A percentile compares a stretch with the other conserved stretches of the same genome.
These are phyloP conservation scores for Enteromius paludinosus DNA, from an alignment of 2,797 vertebrate genomes.

Conservation along the genomic window DNA sequence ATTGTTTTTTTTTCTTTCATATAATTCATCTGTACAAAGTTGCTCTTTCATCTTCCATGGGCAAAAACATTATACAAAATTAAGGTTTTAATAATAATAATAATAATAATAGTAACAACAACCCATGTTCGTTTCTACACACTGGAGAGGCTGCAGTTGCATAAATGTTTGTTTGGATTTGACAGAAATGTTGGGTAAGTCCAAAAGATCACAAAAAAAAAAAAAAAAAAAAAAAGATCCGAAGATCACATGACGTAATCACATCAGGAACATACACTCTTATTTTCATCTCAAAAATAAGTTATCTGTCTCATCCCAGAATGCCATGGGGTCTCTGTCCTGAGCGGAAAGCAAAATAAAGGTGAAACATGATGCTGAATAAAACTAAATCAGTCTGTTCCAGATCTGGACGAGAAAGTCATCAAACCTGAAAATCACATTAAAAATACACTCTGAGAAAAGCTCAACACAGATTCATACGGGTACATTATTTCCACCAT, in stretches of 20 bases:
- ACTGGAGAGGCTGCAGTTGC: constrained; percentile 1
- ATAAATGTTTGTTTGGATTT: background rate
- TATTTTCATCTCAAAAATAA: background rate
- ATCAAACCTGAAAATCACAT: background rate
- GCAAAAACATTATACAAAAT: constrained; percentile 49
- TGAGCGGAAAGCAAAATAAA: background rate
- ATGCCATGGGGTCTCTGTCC: background rate
- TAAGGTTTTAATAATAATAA: constrained; percentile 13
- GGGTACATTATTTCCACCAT: background rate
- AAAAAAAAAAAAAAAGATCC: background rate
- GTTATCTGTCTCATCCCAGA: background rate
- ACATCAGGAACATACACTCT: background rate
- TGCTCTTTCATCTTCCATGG: background rate
- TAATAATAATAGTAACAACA: background rate
- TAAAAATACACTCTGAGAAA: background rate
- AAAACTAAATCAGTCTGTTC: background rate
- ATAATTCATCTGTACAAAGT: constrained; percentile 40
- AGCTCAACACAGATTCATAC: background rate
- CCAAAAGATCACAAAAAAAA: too few relatives aligned
- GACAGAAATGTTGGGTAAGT: background rate
- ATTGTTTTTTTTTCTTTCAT: background rate
- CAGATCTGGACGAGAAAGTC: background rate
- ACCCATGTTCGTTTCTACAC: background rate
- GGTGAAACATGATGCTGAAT: background rate
- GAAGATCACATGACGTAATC: background rate